A percentile compares a stretch with the other conserved stretches of the same genome.
These are phyloP conservation scores for Halisarca cf. caerulea DNA, from an alignment of 37 sponge, comb jelly and placozoan genomes.

Conservation along the genomic window DNA sequence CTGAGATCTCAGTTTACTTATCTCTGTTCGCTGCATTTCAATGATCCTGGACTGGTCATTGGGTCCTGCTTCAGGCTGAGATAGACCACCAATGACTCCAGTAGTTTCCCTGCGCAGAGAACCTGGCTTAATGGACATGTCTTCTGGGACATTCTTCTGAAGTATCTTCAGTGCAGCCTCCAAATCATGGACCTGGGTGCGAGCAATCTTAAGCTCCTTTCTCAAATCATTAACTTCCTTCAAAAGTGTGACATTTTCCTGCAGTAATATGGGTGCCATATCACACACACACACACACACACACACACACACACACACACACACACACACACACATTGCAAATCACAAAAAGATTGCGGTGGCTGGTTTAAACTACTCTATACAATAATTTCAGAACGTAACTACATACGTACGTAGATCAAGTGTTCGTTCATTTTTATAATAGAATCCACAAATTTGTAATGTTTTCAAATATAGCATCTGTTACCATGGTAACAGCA, in stretches of 20 bases:
- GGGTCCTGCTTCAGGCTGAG: constrained; percentile 55
- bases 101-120: constrained; percentile 25
- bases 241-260: constrained; percentile 96
- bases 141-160: constrained; percentile 76
- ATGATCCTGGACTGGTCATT: constrained; percentile 63
- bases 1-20: constrained; percentile 69
- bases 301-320: not conserved
- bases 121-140: constrained; percentile 24
- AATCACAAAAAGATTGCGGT: too few relatives aligned
- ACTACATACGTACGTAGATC: too few relatives aligned
- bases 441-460: too few relatives aligned
- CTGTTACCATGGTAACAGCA: too few relatives aligned
- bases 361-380: too few relatives aligned
- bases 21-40: constrained; percentile 94
- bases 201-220: constrained; percentile 82
- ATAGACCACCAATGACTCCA: constrained; percentile 33
- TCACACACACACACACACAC: too few relatives aligned
- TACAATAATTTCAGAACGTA: too few relatives aligned
- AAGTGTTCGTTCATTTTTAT: too few relatives aligned
- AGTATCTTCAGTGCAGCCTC: constrained; percentile 82
- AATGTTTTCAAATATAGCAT: too few relatives aligned
- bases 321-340: not conserved
- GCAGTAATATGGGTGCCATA: not conserved
- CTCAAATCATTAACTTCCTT: constrained; percentile 97
- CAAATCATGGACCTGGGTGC: constrained; percentile 77